Evolutionary conservation across 2,888 invertebrate species (phyloP), one percentile per base, ranked within the genome.

Genomic region (Zele albiditarsus): DNA sequence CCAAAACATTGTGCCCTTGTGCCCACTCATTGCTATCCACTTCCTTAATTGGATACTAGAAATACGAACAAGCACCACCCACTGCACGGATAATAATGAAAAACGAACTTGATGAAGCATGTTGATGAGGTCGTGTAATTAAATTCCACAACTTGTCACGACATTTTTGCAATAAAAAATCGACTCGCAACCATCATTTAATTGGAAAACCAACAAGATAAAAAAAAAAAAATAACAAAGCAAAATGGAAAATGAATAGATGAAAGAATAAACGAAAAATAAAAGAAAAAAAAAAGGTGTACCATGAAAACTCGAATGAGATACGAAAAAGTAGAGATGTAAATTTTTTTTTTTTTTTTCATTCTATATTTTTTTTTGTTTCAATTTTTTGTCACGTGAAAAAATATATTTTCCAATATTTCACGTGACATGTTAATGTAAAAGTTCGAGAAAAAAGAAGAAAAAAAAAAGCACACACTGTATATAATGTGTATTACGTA

Each of bases 391-490:
- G 4, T 46, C 53, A n/a, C 10, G 10, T 28, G 33, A 3, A n/a
- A 33, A 63, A 63, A 33, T 5, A 38, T 33, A 63, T 33, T 28
- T 63, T n/a, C 2, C 63, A 38, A 63, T 63, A 33, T 60, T 27
- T 60, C 25, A 25, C 27, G 10, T 60, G 60, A 60, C 60, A 28
- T 60, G 60, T 60, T 60, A 25, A 60, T 28, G 27, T 60, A 60
- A 60, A 25, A 38, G 38, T 38, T n/a, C n/a, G n/a, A 53, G 10
- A n/a, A 6, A 53, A 53, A 53, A 20, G 6, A 31, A 8, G 33
- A 33, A 57, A 68, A 27, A 28, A 58, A 46, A 25, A 46, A 28
- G 14, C 5, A 6, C 20, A 69, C 16, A 38, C 63, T 2, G 6
- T 28, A 63, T 12, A 20, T 38, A 49, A 27, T 69, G 68, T 8